Evolutionary conservation across 2,797 vertebrate genomes (phyloP), one percentile per base, ranked within the genome.

Genomic region (Allobates femoralis): DNA sequence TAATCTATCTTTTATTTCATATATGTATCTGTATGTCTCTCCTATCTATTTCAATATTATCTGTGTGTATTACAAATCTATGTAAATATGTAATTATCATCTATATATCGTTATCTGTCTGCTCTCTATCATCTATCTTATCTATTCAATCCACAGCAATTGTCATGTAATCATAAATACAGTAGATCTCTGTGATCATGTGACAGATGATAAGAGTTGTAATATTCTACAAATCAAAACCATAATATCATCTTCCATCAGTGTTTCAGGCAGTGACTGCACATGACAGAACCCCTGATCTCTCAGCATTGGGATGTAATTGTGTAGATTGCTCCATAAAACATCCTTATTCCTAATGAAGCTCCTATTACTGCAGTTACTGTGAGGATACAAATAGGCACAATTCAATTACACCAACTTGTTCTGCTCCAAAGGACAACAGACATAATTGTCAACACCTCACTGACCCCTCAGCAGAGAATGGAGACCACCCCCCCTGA

Each of bases 371-470:
- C 58, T 32, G 12, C 28, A 77, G 55, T 76, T 77, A 55, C 28
- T 51, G 58, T 30, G 26, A 69, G n/a, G 30, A 55, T 41, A 85
- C 84, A 55, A 67, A 79, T 19, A 85, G 50, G 3, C 46, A 79
- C 0, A 85, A 85, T 66, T 79, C 51, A 85, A 85, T 85, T 79
- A 85, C 60, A 56, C 28, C 51, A 56, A 23, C 58, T 21, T 28
- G 51, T 14, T 23, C 34, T 28, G 62, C 62, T 71, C 55, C 79
- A 56, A 56, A 79, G 51, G 83, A 79, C 75, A 78, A 79, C 32
- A 67, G 21, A 85, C 83, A 69, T 77, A 77, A 77, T 66, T 84
- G 73, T 84, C 83, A 84, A 37, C 83, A 78, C 82, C 55, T 84
- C 55, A 62, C 55, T 75, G 75, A 84, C 75, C 82, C 82, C 55